Evolutionary conservation across 2,113 vertebrate species (phyloP), one percentile per base, ranked within the genome.

Genomic region (Cathartes aura): DNA sequence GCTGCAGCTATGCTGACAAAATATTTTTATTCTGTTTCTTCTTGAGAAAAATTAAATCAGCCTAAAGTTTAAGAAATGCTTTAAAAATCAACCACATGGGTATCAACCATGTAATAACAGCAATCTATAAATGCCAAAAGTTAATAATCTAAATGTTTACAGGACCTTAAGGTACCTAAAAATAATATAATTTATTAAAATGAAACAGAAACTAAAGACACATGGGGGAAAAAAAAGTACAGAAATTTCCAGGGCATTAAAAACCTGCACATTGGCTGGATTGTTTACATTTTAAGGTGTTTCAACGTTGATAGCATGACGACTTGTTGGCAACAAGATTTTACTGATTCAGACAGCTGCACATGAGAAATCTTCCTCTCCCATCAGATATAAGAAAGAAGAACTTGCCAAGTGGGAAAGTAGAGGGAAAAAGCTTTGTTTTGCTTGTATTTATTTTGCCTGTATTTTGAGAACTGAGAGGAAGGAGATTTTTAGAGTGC

Each of bases 1-100:
- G 36, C 23, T 72, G 66, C 30, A 75, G 26, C 52, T 93, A 64
- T 89, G 13, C 62, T 88, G 42, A 80, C 11, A 74, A 80, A 74
- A 68, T 76, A 82, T 70, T 89, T 67, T 30, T 82, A 26, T 74
- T 90, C 32, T 76, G 15, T 82, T 90, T 96, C 76, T 79, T 95
- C 23, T 67, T 88, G 81, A 87, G 63, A 32, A 96, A 97, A 96
- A 96, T 85, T 75, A 79, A 94, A 96, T 95, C 50, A 96, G 36
- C 15, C 19, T 87, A 27, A 88, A 93, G 27, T 95, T 93, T 83
- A 71, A 60, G n/a, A 95, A 98, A 93, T 3, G 4, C 5, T 70
- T 87, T 78, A 43, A 91, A 80, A 93, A 90, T 76, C 59, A 89
- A 87, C 80, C 11, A 74, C 5, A 56, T 68, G 53, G 50, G 38